Evolutionary conservation across 2,113 vertebrate genomes (phyloP).

Genomic region (Benitochromis conjunctus): DNA sequence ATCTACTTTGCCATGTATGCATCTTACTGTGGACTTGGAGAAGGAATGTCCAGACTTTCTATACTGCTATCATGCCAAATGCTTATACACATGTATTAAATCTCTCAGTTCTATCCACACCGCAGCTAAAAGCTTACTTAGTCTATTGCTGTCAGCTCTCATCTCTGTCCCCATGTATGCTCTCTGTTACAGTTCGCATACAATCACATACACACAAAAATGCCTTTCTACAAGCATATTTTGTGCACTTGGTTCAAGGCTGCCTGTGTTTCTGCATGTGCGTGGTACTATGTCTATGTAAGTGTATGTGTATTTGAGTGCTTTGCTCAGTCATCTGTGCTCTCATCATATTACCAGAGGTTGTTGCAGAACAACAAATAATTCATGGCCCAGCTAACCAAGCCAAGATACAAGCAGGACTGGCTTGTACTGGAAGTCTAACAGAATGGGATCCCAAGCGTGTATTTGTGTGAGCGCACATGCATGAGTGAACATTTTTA

Average conservation of each 20-base stretch:
- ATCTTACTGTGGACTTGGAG: background rate
- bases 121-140: conserved; percentile 1
- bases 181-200: background rate
- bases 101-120: background rate
- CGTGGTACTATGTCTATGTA: background rate
- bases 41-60: background rate
- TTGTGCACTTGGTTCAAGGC: background rate
- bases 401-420: conserved; percentile 21
- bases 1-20: background rate
- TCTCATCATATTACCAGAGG: conserved; percentile 40
- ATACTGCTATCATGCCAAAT: background rate
- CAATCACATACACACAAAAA: background rate
- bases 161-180: background rate
- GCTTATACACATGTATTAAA: background rate
- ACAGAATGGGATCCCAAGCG: conserved; percentile 13
- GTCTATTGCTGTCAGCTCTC: background rate
- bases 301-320: background rate
- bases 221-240: background rate
- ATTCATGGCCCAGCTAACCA: conserved; percentile 38
- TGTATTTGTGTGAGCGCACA: background rate
- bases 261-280: background rate
- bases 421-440: conserved; percentile 7
- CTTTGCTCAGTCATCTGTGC: conserved; percentile 21
- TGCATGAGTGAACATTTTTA: background rate
- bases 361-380: conserved; percentile 28